Conservation (phyloP, 2,797 vertebrate species). For the Sebastes hubbsi region DNA sequence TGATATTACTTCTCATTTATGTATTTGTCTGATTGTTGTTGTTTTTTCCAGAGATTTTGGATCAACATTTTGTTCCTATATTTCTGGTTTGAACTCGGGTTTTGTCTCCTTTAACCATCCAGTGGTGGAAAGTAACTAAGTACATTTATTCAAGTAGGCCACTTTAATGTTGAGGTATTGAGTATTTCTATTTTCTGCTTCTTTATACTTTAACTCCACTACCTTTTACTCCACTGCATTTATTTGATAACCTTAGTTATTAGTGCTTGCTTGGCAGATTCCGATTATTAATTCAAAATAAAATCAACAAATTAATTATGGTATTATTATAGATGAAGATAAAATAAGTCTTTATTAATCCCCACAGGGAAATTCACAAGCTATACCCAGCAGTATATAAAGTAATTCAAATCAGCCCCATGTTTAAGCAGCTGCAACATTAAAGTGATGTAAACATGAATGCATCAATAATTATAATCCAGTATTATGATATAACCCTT, state of each 20-base stretch:
- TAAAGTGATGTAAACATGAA: neutral
- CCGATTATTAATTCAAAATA: neutral
- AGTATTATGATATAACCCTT: neutral
- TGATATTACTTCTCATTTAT: neutral
- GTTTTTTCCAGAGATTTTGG: neutral
- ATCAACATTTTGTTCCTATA: neutral
- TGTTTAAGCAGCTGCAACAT: neutral
- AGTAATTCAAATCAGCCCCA: neutral
- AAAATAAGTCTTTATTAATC: neutral
- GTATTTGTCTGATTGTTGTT: neutral
- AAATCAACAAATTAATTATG: neutral
- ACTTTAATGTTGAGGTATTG: neutral
- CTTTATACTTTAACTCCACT: neutral
- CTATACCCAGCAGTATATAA: neutral
- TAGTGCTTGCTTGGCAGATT: neutral
- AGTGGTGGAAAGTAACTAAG: neutral
- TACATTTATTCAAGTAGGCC: too few species aligned
- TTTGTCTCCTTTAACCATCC: neutral
- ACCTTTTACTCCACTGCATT: neutral
- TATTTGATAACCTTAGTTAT: neutral
- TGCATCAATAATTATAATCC: neutral
- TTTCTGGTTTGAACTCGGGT: neutral
- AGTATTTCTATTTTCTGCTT: neutral
- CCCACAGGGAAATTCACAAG: neutral
- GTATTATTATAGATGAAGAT: neutral